A percentile compares a stretch with the other conserved stretches of the same genome.
These are phyloP conservation scores for Drosophila dunni DNA, from an alignment of 1,140 invertebrate genomes.

Conservation along the genomic window DNA sequence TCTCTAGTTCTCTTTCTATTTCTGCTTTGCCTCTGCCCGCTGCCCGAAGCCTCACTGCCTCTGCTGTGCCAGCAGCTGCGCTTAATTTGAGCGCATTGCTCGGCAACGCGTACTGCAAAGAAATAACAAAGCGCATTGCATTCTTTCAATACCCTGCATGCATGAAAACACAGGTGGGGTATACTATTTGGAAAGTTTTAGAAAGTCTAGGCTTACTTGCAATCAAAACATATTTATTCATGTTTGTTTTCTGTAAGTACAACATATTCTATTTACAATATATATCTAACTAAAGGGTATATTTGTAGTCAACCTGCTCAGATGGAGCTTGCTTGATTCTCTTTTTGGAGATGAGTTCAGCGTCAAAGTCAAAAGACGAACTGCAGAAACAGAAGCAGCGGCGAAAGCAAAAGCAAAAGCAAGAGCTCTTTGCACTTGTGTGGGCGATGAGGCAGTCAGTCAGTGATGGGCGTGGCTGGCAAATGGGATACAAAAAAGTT, in stretches of 20 bases:
- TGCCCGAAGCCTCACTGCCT: constrained; percentile 1
- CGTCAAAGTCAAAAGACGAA: constrained; percentile 46
- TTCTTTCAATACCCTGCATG: constrained; percentile 35
- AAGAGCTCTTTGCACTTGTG: constrained; percentile 8
- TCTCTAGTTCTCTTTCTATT: constrained; percentile 16
- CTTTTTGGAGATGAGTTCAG: constrained; percentile 13
- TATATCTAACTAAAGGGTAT: not conserved
- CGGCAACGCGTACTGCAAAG: constrained; percentile 65
- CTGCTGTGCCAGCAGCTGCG: constrained; percentile 55
- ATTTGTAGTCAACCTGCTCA: not conserved
- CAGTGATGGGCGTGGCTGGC: constrained; percentile 20
- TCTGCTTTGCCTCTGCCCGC: not conserved
- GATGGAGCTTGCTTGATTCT: not conserved
- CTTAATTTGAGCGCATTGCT: constrained; percentile 77
- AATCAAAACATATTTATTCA: too few relatives aligned
- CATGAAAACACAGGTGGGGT: not conserved
- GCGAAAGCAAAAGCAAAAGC: not conserved
- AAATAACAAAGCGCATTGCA: constrained; percentile 69
- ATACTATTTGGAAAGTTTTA: not conserved
- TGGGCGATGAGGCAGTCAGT: constrained; percentile 11
- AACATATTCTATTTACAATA: too few relatives aligned
- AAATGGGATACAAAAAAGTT: constrained; percentile 55
- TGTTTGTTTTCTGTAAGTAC: too few relatives aligned
- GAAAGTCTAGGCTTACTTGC: too few relatives aligned
- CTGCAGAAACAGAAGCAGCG: constrained; percentile 15